Conservation (phyloP, 23 tunicate genomes). For the Ciona savignyi region DNA sequence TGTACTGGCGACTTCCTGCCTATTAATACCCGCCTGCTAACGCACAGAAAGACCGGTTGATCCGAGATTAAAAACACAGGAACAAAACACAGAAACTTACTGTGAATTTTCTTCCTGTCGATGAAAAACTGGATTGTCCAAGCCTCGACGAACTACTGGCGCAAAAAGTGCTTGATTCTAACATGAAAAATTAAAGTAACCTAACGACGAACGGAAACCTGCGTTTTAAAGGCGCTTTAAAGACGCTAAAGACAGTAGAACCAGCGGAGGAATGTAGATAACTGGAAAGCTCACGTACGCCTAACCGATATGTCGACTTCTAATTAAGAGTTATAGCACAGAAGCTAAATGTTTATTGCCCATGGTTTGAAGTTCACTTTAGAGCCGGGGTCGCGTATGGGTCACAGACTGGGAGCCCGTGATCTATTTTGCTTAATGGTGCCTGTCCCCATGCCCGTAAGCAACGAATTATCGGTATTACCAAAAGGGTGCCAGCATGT, state of each 20-base stretch:
- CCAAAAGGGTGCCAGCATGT: too few relatives aligned
- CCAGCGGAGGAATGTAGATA: background rate
- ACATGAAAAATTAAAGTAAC: background rate
- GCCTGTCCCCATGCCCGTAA: background rate
- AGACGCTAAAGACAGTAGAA: too few relatives aligned
- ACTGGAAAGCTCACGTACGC: background rate
- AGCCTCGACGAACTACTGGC: background rate
- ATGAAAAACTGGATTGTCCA: background rate
- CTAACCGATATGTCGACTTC: background rate
- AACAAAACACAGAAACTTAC: too few relatives aligned
- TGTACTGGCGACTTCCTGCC: too few relatives aligned
- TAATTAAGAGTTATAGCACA: background rate
- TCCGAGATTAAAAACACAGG: too few relatives aligned
- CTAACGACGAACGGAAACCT: background rate
- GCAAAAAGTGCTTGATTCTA: background rate
- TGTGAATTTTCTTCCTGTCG: too few relatives aligned
- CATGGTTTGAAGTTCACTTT: background rate
- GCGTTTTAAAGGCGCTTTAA: background rate
- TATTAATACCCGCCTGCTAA: too few relatives aligned
- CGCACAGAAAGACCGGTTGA: too few relatives aligned
- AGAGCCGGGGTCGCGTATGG: background rate
- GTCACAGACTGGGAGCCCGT: background rate
- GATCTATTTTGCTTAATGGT: background rate
- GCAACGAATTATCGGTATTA: background rate
- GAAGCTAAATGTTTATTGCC: background rate